Percentiles rank a stretch among this genome's conserved stretches.
phyloP scores from a whole-genome alignment of 1,140 invertebrate species.

The Micrasema longulum region DNA sequence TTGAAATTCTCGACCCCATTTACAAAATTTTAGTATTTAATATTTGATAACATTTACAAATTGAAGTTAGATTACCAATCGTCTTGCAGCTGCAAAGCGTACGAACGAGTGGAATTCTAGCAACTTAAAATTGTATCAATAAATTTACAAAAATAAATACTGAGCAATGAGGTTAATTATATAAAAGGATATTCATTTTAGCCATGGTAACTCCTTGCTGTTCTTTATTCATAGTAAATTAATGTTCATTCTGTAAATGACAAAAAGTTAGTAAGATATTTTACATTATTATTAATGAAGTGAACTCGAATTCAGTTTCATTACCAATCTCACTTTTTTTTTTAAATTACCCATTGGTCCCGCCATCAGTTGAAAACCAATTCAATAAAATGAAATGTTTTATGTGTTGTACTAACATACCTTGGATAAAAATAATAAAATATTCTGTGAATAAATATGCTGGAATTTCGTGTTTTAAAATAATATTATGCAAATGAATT shows the following conservation, averaged over 20 bases:
- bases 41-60: no score
- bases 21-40: no score
- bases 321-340: no score
- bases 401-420: neutral
- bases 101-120: no score
- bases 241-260: no score
- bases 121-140: no score
- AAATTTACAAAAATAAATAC: no score
- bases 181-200: neutral
- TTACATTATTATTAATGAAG: no score
- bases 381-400: neutral
- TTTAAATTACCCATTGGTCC: neutral
- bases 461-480: neutral
- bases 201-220: neutral
- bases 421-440: neutral
- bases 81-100: no score
- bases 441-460: neutral
- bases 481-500: neutral
- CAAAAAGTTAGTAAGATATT: neutral
- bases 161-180: neutral
- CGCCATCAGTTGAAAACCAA: constrained; percentile 1
- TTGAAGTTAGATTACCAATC: no score
- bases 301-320: no score
- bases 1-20: no score
- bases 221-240: neutral